Evolutionary conservation across 2,888 invertebrate species (phyloP).

Genomic region (Tiliacea citrago): DNA sequence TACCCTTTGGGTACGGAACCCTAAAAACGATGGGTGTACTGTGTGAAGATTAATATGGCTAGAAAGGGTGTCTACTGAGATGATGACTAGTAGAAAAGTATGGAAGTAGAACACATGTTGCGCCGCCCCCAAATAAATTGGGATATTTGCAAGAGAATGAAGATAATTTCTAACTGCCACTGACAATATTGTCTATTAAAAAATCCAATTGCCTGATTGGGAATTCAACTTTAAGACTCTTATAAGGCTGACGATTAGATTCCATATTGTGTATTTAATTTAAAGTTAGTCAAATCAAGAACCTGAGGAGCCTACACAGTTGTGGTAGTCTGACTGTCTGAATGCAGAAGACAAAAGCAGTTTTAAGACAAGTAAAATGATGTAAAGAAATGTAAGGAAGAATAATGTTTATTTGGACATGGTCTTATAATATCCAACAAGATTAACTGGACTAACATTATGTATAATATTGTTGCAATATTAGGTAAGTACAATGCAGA

Average conservation of each 20-base stretch:
- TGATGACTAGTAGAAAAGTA: neutral
- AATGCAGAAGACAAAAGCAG: neutral
- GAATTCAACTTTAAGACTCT: neutral
- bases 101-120: neutral
- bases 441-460: too few species aligned
- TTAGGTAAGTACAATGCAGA: neutral
- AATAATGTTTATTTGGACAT: too few species aligned
- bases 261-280: too few species aligned
- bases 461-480: neutral
- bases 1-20: too few species aligned
- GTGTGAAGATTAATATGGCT: neutral
- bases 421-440: neutral
- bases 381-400: too few species aligned
- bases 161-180: neutral
- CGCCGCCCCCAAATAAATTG: neutral
- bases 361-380: too few species aligned
- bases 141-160: too few species aligned
- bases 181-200: neutral
- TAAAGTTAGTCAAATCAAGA: neutral
- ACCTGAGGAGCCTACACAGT: neutral
- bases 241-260: too few species aligned
- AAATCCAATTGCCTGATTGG: neutral
- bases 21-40: neutral
- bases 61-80: neutral
- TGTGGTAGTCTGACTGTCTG: neutral